These are phyloP conservation scores for Pogonocherus hispidulus DNA, from an alignment of 2,888 invertebrate species.

Conservation along the genomic window DNA sequence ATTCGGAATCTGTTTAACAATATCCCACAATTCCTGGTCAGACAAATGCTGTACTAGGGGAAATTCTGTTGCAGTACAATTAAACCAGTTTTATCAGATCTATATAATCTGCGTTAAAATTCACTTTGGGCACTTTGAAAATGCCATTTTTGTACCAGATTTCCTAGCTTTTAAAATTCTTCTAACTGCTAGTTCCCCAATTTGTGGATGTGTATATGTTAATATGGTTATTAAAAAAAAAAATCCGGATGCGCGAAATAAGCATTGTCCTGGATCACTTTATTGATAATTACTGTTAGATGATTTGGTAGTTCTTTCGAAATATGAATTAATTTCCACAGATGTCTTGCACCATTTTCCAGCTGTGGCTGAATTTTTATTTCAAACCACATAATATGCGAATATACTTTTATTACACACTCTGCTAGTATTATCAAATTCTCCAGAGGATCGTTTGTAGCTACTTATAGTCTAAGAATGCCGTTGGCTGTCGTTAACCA, in stretches of 20 bases:
- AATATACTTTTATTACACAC: constrained; percentile 27
- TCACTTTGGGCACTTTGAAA: constrained; percentile 13
- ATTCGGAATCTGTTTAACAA: constrained; percentile 18
- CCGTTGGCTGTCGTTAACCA: constrained; percentile 28
- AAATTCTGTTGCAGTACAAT: constrained; percentile 22
- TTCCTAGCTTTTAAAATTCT: constrained; percentile 19
- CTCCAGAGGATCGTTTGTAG: constrained; percentile 17
- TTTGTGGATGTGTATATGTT: constrained; percentile 18
- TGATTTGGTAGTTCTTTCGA: neutral
- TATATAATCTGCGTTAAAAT: constrained; percentile 26
- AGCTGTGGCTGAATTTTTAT: constrained; percentile 23
- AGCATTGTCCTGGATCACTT: neutral
- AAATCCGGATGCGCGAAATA: constrained; percentile 17
- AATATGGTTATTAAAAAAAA: constrained; percentile 6
- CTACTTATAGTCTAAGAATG: constrained; percentile 22
- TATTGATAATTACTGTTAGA: neutral
- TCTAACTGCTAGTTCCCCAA: constrained; percentile 15
- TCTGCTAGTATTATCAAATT: constrained; percentile 23
- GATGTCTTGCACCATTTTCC: constrained; percentile 21
- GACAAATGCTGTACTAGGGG: constrained; percentile 22
- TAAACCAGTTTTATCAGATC: constrained; percentile 20
- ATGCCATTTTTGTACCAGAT: neutral
- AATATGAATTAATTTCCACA: constrained; percentile 20
- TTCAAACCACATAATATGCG: constrained; percentile 24
- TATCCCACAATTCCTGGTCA: constrained; percentile 15